These are phyloP conservation scores for Euproctis similis DNA, from an alignment of 2,888 invertebrate genomes.

Conservation along the genomic window DNA sequence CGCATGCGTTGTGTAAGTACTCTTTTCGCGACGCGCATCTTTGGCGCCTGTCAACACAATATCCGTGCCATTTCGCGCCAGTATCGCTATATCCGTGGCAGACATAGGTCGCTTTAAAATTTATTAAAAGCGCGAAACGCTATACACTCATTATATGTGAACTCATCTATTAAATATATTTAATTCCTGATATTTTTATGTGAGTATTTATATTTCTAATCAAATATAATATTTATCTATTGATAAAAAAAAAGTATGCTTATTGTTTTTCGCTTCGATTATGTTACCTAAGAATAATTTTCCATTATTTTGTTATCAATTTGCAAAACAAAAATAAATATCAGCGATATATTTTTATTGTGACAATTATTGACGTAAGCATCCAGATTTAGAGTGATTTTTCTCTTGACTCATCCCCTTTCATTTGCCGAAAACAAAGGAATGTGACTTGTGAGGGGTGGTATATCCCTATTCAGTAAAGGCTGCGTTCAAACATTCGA, in stretches of 20 bases:
- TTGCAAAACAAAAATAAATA: no score
- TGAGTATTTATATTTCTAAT: conserved; percentile 36
- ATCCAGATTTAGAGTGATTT: no score
- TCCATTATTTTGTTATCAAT: no score
- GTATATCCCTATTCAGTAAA: no score
- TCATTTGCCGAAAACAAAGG: conserved; percentile 19
- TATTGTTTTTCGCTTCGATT: no score
- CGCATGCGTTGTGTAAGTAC: conserved; percentile 22
- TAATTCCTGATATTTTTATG: conserved; percentile 35
- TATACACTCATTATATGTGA: conserved; percentile 46
- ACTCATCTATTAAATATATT: conserved; percentile 42
- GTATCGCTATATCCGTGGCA: conserved; percentile 46
- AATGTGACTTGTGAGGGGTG: no score
- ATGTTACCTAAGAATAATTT: no score
- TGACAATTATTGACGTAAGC: no score
- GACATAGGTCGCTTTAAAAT: conserved; percentile 34
- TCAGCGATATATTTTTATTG: no score
- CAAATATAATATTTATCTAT: no score
- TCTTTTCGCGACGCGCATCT: conserved; percentile 19
- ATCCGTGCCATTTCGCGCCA: conserved; percentile 31
- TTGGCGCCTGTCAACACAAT: conserved; percentile 39
- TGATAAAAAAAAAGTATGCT: no score
- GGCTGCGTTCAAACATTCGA: no score
- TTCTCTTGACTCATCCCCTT: conserved; percentile 9
- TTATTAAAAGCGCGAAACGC: conserved; percentile 20